These are phyloP conservation scores for Falcaria lacertinaria DNA, from an alignment of 2,888 invertebrate species.

Conservation along the genomic window DNA sequence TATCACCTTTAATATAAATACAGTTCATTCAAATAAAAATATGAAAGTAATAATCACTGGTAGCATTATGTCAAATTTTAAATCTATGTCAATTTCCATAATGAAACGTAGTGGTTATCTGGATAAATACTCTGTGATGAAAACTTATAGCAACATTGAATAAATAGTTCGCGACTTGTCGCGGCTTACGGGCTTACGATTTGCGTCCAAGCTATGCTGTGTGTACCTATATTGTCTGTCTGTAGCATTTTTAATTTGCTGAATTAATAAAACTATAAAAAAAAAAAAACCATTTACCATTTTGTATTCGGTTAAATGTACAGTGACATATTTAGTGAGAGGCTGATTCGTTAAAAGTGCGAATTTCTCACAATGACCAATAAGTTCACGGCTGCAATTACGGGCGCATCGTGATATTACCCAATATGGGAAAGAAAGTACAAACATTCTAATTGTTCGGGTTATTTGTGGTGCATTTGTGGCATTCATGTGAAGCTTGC, in stretches of 20 bases:
- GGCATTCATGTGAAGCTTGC: neutral
- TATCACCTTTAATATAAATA: no score
- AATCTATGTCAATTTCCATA: no score
- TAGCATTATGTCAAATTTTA: no score
- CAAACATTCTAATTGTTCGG: slow-evolving; percentile 39
- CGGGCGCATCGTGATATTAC: slow-evolving; percentile 61
- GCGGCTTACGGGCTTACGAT: slow-evolving; percentile 33
- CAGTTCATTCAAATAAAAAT: no score
- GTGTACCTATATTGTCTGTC: no score
- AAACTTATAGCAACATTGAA: no score
- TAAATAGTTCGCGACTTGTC: no score
- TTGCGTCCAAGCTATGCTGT: slow-evolving; percentile 64
- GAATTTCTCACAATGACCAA: slow-evolving; percentile 54
- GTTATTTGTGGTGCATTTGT: slow-evolving; percentile 21
- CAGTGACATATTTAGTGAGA: slow-evolving; percentile 18
- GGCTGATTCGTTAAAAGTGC: slow-evolving; percentile 20
- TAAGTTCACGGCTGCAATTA: slow-evolving; percentile 64
- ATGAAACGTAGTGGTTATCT: no score
- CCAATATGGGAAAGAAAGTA: slow-evolving; percentile 59
- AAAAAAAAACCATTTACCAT: slow-evolving; percentile 14
- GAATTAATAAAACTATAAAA: slow-evolving; percentile 28
- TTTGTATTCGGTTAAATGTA: slow-evolving; percentile 19
- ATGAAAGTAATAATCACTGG: no score
- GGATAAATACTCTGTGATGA: no score
- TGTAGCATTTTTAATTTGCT: slow-evolving; percentile 38